Evolutionary conservation across 53 echinoderm and acorn worm species (phyloP).

Genomic region (Zoroaster sp.): DNA sequence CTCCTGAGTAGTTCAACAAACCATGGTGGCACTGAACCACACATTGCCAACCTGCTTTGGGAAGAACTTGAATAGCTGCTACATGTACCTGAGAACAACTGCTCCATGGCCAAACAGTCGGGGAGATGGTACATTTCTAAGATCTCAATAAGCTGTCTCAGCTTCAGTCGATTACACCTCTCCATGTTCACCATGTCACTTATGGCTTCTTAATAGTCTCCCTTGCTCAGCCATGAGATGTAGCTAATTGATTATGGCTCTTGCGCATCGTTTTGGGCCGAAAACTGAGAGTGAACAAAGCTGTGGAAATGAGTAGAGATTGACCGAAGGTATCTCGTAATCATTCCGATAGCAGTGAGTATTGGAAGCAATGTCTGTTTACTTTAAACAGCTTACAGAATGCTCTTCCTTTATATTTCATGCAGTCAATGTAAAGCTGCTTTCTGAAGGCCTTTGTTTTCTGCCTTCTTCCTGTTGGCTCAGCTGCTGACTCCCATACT

Average conservation of each 20-base stretch:
- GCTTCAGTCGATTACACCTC: background rate
- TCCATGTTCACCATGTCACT: constrained; percentile 42
- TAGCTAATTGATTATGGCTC: constrained; percentile 46
- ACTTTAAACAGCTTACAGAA: constrained; percentile 78
- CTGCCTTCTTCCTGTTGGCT: background rate
- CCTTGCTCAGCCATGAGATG: constrained; percentile 33
- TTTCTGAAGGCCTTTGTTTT: background rate
- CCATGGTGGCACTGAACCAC: constrained; percentile 54
- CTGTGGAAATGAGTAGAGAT: constrained; percentile 34
- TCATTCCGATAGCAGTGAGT: constrained; percentile 82
- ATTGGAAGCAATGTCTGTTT: constrained; percentile 78
- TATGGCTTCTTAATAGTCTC: constrained; percentile 48
- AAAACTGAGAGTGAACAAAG: constrained; percentile 22
- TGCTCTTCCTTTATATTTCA: constrained; percentile 23
- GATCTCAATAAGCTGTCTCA: constrained; percentile 33
- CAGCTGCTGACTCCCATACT: background rate
- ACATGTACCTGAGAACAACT: constrained; percentile 8
- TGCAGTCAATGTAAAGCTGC: constrained; percentile 15
- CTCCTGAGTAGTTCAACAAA: constrained; percentile 37
- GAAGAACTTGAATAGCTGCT: background rate
- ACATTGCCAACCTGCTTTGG: constrained; percentile 16
- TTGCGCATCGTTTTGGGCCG: constrained; percentile 1
- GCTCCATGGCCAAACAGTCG: constrained; percentile 4
- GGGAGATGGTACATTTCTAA: constrained; percentile 57
- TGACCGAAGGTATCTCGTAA: constrained; percentile 61